These are phyloP conservation scores for Oenanthe melanoleuca DNA, from an alignment of 2,113 vertebrate species.

Conservation along the genomic window DNA sequence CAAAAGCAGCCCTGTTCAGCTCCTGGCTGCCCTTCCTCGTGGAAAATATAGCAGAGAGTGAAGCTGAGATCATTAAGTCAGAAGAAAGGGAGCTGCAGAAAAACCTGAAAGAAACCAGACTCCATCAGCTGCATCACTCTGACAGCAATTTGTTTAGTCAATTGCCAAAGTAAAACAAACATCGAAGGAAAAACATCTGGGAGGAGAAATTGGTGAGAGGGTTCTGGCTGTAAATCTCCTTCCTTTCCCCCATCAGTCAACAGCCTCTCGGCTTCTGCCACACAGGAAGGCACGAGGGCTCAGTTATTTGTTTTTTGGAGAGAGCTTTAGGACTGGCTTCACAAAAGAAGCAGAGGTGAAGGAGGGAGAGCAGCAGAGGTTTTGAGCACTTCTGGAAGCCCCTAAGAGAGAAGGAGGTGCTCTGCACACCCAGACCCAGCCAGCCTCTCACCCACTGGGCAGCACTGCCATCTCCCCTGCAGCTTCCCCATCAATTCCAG, in stretches of 20 bases:
- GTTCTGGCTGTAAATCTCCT: not conserved
- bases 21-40: not conserved
- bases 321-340: not conserved
- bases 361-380: not conserved
- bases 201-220: not conserved
- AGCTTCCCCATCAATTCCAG: not conserved
- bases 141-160: slow-evolving; percentile 13
- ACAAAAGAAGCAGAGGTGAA: not conserved
- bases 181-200: slow-evolving; percentile 8
- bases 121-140: not conserved
- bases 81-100: not conserved
- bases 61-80: not conserved
- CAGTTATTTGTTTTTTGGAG: not conserved
- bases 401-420: not conserved
- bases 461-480: fast-evolving
- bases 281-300: not conserved
- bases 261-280: not conserved
- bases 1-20: not conserved
- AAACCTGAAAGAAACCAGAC: slow-evolving; percentile 44
- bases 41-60: not conserved
- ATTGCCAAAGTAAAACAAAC: slow-evolving; percentile 37
- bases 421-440: not conserved
- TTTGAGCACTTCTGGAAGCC: not conserved
- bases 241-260: not conserved
- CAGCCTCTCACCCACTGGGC: not conserved